These are phyloP conservation scores for Pagrus major DNA, from an alignment of 2,113 vertebrate species.

Conservation along the genomic window DNA sequence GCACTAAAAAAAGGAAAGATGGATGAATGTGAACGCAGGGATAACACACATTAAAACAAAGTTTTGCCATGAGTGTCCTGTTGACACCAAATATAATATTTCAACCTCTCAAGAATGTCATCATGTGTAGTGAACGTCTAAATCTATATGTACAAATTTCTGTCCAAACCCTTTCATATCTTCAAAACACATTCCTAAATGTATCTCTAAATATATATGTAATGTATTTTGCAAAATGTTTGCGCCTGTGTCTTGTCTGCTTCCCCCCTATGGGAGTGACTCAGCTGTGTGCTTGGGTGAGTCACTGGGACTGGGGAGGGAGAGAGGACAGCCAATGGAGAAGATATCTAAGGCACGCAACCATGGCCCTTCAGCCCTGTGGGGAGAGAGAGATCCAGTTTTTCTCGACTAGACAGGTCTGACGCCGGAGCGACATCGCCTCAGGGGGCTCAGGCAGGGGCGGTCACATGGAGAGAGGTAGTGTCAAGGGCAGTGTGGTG, in stretches of 20 bases:
- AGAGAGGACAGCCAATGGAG: conserved; percentile 27
- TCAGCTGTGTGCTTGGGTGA: conserved; percentile 65
- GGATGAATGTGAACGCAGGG: not conserved
- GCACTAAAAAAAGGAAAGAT: not conserved
- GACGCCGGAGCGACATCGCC: conserved; percentile 43
- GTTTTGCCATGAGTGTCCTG: not conserved
- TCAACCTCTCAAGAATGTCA: not conserved
- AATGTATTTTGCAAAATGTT: not conserved
- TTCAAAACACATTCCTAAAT: not conserved
- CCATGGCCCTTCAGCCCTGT: conserved; percentile 37
- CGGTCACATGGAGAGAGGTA: conserved; percentile 29
- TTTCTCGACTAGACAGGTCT: conserved; percentile 60
- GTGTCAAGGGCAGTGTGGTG: conserved; percentile 58
- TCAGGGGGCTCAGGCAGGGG: conserved; percentile 29
- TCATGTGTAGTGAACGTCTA: not conserved
- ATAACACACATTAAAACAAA: not conserved
- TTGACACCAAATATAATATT: not conserved
- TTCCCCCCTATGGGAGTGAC: conserved; percentile 39
- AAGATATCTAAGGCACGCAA: conserved; percentile 49
- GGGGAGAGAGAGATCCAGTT: conserved; percentile 43
- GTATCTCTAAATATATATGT: not conserved
- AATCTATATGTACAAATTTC: not conserved
- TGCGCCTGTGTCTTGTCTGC: not conserved
- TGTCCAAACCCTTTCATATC: not conserved
- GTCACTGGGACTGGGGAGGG: conserved; percentile 41